These are phyloP conservation scores for Neogale vison DNA, from an alignment of 2,113 vertebrate species.

Conservation along the genomic window DNA sequence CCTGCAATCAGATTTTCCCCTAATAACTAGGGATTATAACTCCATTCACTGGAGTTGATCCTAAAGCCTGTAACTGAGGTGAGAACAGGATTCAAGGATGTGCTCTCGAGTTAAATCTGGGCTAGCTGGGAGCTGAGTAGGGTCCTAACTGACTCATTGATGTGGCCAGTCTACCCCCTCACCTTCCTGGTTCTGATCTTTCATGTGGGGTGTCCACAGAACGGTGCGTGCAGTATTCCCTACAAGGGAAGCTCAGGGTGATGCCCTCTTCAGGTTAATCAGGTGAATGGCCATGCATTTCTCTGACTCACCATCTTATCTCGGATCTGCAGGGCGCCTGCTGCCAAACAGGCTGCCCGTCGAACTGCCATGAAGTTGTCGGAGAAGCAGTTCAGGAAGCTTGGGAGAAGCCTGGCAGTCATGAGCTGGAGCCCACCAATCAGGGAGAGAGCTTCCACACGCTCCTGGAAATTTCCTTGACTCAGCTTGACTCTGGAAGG, in stretches of 20 bases:
- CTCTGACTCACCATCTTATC: constrained; percentile 81
- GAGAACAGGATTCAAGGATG: background rate
- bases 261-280: background rate
- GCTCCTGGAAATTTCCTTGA: constrained; percentile 75
- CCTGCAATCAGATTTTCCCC: background rate
- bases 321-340: constrained; percentile 82
- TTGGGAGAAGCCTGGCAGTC: constrained; percentile 85
- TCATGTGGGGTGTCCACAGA: constrained; percentile 6
- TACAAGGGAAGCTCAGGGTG: background rate
- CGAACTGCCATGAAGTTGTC: constrained; percentile 84
- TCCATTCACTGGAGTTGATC: background rate
- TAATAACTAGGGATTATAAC: constrained; percentile 25
- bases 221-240: background rate
- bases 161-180: background rate
- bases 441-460: constrained; percentile 83
- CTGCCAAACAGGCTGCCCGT: constrained; percentile 84
- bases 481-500: constrained; percentile 80
- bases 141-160: background rate
- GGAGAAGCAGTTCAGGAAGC: constrained; percentile 85
- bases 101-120: background rate
- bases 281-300: background rate
- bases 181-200: background rate
- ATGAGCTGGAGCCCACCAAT: constrained; percentile 84
- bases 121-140: background rate
- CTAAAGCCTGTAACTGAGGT: background rate